Conservation (phyloP, 30 jellyfish, hydroid and myxozoan species). For the Aurelia aurita region DNA sequence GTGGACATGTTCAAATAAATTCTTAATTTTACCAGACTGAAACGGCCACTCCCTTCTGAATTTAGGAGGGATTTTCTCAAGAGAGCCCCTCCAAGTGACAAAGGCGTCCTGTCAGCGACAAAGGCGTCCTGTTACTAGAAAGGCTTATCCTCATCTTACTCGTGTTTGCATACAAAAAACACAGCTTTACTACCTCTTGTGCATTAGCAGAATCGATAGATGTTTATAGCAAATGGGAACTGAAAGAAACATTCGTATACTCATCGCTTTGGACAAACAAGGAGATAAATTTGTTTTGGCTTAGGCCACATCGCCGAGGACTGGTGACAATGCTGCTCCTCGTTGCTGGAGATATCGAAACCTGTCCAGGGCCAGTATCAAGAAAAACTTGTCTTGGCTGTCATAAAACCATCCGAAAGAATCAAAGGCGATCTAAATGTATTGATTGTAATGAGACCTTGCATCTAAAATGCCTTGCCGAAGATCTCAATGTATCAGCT, state of each 20-base stretch:
- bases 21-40: too few species aligned
- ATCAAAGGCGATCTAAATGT: slow-evolving; percentile 62
- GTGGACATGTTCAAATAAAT: too few species aligned
- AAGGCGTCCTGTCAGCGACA: too few species aligned
- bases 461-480: slow-evolving; percentile 65
- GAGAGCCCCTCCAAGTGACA: too few species aligned
- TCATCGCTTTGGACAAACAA: slow-evolving; percentile 65
- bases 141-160: slow-evolving; percentile 62
- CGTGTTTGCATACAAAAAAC: slow-evolving; percentile 60
- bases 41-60: too few species aligned
- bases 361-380: slow-evolving; percentile 66
- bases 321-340: slow-evolving; percentile 70
- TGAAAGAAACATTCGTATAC: slow-evolving; percentile 56
- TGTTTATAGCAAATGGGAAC: slow-evolving; percentile 55
- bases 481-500: slow-evolving; percentile 57
- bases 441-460: slow-evolving; percentile 50
- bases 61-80: too few species aligned
- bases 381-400: slow-evolving; percentile 64
- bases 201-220: slow-evolving; percentile 59
- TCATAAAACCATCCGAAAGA: slow-evolving; percentile 62
- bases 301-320: slow-evolving; percentile 76
- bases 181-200: slow-evolving; percentile 56
- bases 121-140: slow-evolving; percentile 62
- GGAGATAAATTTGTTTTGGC: slow-evolving; percentile 64
- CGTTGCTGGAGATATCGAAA: slow-evolving; percentile 61